phyloP scores from a whole-genome alignment of 2,113 vertebrate genomes.

The Hippoglossus stenolepis region DNA sequence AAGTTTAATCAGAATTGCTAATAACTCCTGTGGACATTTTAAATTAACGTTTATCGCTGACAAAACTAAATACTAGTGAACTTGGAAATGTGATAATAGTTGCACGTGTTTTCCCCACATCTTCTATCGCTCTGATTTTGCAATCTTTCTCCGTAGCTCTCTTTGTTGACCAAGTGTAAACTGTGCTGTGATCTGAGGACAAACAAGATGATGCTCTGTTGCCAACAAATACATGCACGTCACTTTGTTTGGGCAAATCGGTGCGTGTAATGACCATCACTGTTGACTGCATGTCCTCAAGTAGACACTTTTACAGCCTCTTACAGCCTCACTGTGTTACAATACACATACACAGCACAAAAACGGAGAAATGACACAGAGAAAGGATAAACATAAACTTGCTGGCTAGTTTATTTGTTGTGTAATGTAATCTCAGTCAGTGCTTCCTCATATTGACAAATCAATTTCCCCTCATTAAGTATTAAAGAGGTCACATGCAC shows the following conservation, averaged over 20 bases:
- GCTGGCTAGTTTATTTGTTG: no score
- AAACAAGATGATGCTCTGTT: background rate
- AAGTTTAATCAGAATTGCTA: constrained; percentile 26
- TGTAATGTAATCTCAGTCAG: constrained; percentile 15
- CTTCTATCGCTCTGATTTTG: no score
- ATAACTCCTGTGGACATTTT: constrained; percentile 19
- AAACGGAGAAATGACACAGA: background rate
- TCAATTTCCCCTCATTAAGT: background rate
- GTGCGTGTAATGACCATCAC: background rate
- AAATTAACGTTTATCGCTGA: constrained; percentile 25
- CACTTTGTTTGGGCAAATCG: background rate
- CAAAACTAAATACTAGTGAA: constrained; percentile 12
- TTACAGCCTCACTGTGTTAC: no score
- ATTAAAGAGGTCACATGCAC: constrained; percentile 3
- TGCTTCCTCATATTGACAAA: constrained; percentile 18
- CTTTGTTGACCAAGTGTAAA: background rate
- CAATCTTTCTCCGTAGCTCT: background rate
- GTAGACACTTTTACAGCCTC: background rate
- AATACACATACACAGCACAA: background rate
- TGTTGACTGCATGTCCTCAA: background rate
- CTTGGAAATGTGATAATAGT: no score
- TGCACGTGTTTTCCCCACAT: no score
- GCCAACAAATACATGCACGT: background rate
- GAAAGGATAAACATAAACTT: background rate
- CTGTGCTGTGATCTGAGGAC: background rate